A percentile compares a stretch with the other conserved stretches of the same genome.
These are phyloP conservation scores for Geotrupes spiniger DNA, from an alignment of 2,888 invertebrate species.

Conservation along the genomic window DNA sequence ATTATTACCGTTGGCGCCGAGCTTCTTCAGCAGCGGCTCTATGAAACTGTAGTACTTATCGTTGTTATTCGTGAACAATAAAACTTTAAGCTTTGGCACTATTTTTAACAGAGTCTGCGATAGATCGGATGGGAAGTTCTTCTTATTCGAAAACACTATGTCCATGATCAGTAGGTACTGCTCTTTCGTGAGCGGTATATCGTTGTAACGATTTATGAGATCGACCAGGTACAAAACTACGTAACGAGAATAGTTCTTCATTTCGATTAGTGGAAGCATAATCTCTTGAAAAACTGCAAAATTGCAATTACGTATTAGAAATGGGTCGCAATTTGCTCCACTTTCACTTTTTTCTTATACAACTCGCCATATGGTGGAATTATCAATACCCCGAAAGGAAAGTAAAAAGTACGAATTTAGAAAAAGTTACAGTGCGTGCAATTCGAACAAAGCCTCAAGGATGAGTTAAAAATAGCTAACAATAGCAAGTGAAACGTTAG, in stretches of 20 bases:
- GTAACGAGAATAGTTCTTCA: conserved; percentile 68
- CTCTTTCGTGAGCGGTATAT: conserved; percentile 45
- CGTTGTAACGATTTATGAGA: conserved; percentile 39
- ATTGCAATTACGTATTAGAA: neutral
- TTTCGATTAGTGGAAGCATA: conserved; percentile 68
- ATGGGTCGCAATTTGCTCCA: too few relatives aligned
- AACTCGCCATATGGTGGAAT: too few relatives aligned
- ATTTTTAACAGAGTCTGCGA: conserved; percentile 56
- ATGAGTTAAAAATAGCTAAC: too few relatives aligned
- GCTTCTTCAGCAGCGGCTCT: conserved; percentile 64
- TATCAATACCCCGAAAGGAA: too few relatives aligned
- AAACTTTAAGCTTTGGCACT: conserved; percentile 42
- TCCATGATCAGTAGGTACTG: conserved; percentile 62
- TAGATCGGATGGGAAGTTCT: conserved; percentile 56
- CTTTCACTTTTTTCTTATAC: too few relatives aligned
- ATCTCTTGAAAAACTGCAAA: conserved; percentile 70
- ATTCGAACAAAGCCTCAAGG: too few relatives aligned
- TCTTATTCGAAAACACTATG: conserved; percentile 57
- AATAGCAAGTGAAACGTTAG: too few relatives aligned
- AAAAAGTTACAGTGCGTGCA: too few relatives aligned
- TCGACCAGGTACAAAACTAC: conserved; percentile 61
- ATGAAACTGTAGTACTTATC: conserved; percentile 52
- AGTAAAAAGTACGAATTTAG: too few relatives aligned
- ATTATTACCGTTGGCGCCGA: conserved; percentile 55
- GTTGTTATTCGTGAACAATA: conserved; percentile 42